Evolutionary conservation across 2,888 invertebrate species (phyloP).

Genomic region (Tineola bisselliella): DNA sequence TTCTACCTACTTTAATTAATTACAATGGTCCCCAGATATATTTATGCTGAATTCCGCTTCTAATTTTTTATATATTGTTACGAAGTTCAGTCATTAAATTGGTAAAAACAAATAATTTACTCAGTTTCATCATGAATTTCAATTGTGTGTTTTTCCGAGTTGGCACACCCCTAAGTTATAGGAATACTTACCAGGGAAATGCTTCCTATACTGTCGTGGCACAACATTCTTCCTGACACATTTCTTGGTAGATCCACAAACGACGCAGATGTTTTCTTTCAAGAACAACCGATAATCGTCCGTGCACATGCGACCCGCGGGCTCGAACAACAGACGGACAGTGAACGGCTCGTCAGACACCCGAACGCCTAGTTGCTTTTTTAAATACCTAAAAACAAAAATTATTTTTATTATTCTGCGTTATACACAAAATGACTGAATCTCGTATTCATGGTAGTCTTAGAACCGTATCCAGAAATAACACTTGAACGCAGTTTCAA

Average conservation of each 20-base stretch:
- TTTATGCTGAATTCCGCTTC: too few relatives aligned
- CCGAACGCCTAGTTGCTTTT: constrained; percentile 53
- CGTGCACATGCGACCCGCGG: constrained; percentile 76
- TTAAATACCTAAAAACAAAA: constrained; percentile 51
- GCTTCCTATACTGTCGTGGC: constrained; percentile 82
- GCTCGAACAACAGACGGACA: constrained; percentile 80
- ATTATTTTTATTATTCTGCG: too few relatives aligned
- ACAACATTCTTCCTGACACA: constrained; percentile 84
- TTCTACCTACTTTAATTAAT: too few relatives aligned
- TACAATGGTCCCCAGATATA: too few relatives aligned
- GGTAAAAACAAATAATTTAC: too few relatives aligned
- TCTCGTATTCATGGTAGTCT: too few relatives aligned
- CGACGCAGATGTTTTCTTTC: constrained; percentile 79
- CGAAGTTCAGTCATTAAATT: too few relatives aligned
- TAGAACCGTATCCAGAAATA: not conserved
- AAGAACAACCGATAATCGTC: constrained; percentile 61
- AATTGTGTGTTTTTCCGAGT: not conserved
- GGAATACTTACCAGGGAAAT: constrained; percentile 71
- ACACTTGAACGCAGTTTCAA: too few relatives aligned
- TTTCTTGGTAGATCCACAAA: constrained; percentile 75
- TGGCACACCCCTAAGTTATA: not conserved
- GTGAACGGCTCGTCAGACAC: constrained; percentile 65
- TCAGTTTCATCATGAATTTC: too few relatives aligned
- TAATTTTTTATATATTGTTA: too few relatives aligned
- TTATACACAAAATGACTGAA: too few relatives aligned